Evolutionary conservation across 2,797 vertebrate genomes (phyloP), one percentile per base, ranked within the genome.

Genomic region (Denticeps clupeoides): DNA sequence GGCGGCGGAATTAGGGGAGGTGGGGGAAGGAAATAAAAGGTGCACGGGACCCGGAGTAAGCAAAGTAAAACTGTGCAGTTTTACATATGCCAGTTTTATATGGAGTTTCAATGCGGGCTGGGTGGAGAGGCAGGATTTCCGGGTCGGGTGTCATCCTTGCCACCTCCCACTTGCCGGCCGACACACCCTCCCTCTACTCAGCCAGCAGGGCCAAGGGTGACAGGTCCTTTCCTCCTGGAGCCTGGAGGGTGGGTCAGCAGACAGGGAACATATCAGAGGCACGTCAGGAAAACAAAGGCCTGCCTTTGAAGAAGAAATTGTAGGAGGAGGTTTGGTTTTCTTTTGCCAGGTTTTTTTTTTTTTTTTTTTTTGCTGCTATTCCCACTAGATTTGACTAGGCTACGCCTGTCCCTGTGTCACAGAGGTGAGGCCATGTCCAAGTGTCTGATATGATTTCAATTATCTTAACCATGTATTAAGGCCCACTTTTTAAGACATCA

Each of bases 51-150:
- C 32, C 7, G 5, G n/a, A 2, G 29, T 11, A 29, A 31, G 5
- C 29, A 4, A n/a, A 15, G 31, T 25, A 5, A 29, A 29, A 4
- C 9, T 28, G 12, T 4, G 29, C 55, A 38, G 55, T 60, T n/a
- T n/a, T n/a, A n/a, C n/a, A n/a, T n/a, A n/a, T n/a, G n/a, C n/a
- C n/a, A n/a, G n/a, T n/a, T n/a, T n/a, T n/a, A n/a, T n/a, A n/a
- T n/a, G n/a, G n/a, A n/a, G n/a, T n/a, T n/a, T n/a, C n/a, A n/a
- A n/a, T 68, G 68, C 64, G 24, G 43, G 40, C 19, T 32, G 72
- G 69, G 74, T 56, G 12, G 61, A 63, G 65, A 45, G 59, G 63
- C 71, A 75, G 70, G 73, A 75, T 71, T 59, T 80, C 73, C 75
- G 72, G 71, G 72, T 75, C 64, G 70, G n/a, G 65, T 53, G 68